A percentile compares a stretch with the other conserved stretches of the same genome.
These are phyloP conservation scores for Crypturellus tataupa DNA, from an alignment of 2,797 vertebrate genomes.

Conservation along the genomic window DNA sequence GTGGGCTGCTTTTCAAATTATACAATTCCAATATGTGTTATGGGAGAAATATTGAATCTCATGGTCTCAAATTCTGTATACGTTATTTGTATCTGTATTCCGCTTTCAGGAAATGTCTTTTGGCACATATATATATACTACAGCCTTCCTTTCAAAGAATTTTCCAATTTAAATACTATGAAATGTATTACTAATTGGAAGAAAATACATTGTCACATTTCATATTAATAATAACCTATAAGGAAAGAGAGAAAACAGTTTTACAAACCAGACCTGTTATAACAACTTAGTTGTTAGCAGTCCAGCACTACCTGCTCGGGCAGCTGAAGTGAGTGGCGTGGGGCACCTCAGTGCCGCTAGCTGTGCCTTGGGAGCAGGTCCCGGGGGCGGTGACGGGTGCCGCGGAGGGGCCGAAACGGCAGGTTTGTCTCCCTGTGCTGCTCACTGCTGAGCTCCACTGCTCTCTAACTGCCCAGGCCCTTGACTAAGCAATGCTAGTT, in stretches of 20 bases:
- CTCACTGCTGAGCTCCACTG: neutral
- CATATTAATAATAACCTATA: neutral
- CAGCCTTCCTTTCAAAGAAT: neutral
- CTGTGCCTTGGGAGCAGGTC: neutral
- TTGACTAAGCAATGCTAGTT: neutral
- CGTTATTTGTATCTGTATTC: neutral
- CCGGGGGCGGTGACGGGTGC: neutral
- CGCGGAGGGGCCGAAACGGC: neutral
- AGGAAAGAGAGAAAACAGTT: neutral
- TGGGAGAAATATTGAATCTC: neutral
- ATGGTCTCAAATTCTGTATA: neutral
- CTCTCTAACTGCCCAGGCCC: neutral
- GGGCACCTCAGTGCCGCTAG: neutral
- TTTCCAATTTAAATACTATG: neutral
- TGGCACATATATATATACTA: neutral
- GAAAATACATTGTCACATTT: neutral
- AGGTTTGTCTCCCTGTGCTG: neutral
- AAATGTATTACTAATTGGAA: neutral
- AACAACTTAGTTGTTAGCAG: neutral
- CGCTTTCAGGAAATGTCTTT: neutral
- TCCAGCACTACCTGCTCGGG: neutral
- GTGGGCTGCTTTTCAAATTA: neutral
- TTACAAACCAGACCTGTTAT: neutral
- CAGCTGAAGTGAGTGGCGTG: neutral
- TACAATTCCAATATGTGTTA: neutral